A percentile compares a stretch with the other conserved stretches of the same genome.
These are phyloP conservation scores for Lethocerus indicus DNA, from an alignment of 1,140 invertebrate genomes.

Conservation along the genomic window DNA sequence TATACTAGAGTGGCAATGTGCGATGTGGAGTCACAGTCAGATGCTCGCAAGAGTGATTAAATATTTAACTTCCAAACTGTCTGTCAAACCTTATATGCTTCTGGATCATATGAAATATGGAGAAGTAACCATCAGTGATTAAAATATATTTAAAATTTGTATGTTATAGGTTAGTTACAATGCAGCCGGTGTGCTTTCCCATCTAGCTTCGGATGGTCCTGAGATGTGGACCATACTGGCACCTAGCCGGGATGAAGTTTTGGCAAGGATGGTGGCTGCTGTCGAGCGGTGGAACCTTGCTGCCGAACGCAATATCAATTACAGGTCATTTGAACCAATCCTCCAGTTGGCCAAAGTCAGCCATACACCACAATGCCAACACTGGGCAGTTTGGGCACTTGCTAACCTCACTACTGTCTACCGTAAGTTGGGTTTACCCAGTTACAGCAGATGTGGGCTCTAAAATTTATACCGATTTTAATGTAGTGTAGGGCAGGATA, in stretches of 20 bases:
- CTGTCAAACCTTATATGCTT: too few species aligned
- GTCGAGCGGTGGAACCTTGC: conserved; percentile 76
- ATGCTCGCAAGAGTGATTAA: too few species aligned
- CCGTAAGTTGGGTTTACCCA: too few species aligned
- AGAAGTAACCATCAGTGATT: too few species aligned
- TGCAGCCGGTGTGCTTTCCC: conserved; percentile 86
- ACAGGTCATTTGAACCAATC: conserved; percentile 80
- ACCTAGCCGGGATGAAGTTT: conserved; percentile 53
- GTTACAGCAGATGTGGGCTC: too few species aligned
- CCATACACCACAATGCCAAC: conserved; percentile 78
- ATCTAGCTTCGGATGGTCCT: conserved; percentile 83
- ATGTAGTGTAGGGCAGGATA: too few species aligned
- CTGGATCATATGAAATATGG: too few species aligned
- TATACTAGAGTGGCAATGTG: too few species aligned
- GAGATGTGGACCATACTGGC: conserved; percentile 59
- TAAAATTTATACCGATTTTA: too few species aligned
- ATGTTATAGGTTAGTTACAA: conserved; percentile 74
- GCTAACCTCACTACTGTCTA: conserved; percentile 89
- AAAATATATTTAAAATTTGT: conserved; percentile 7
- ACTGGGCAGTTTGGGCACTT: conserved; percentile 95
- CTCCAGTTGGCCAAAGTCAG: conserved; percentile 58
- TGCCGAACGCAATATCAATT: conserved; percentile 88
- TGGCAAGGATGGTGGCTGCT: conserved; percentile 56
- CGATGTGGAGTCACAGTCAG: too few species aligned
- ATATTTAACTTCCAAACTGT: too few species aligned